Percentiles rank a stretch among this genome's conserved stretches.
phyloP scores from a whole-genome alignment of 2,888 invertebrate genomes.

The Lordiphosa andalusiaca region DNA sequence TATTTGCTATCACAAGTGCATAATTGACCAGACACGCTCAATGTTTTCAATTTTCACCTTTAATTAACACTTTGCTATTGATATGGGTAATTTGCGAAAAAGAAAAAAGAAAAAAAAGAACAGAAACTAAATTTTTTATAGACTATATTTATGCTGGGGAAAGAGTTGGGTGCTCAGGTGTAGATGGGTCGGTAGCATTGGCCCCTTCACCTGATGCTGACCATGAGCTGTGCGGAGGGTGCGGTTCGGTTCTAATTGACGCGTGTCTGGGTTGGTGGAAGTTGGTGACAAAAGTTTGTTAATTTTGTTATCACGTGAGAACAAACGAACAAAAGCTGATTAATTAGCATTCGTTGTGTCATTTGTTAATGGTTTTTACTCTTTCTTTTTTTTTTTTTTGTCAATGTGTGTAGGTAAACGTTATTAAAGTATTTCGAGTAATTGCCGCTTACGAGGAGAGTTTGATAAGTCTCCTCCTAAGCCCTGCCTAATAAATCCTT shows the following conservation, averaged over 20 bases:
- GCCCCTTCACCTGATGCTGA: neutral
- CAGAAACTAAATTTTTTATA: slow-evolving; percentile 37
- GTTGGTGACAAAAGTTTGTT: slow-evolving; percentile 39
- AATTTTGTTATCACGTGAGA: slow-evolving; percentile 56
- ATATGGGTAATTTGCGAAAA: slow-evolving; percentile 48
- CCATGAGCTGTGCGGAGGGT: too few species aligned
- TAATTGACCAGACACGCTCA: slow-evolving; percentile 63
- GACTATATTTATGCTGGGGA: slow-evolving; percentile 54
- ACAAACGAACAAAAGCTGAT: slow-evolving; percentile 55
- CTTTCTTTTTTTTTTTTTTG: slow-evolving; percentile 24
- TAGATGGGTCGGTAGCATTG: neutral
- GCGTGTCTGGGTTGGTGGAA: slow-evolving; percentile 55
- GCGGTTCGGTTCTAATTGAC: slow-evolving; percentile 46
- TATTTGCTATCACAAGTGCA: slow-evolving; percentile 59
- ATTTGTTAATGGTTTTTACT: slow-evolving; percentile 44
- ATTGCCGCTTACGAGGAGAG: too few species aligned
- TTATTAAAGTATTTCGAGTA: slow-evolving; percentile 1
- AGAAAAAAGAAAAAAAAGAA: slow-evolving; percentile 38
- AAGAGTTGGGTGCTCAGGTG: slow-evolving; percentile 4
- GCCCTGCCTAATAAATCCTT: too few species aligned
- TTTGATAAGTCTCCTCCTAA: too few species aligned
- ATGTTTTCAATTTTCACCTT: slow-evolving; percentile 69
- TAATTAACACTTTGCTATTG: slow-evolving; percentile 61
- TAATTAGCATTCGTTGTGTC: slow-evolving; percentile 62
- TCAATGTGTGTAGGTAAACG: slow-evolving; percentile 27